Conservation (phyloP, 2,113 vertebrate genomes). For the Chionis minor region DNA sequence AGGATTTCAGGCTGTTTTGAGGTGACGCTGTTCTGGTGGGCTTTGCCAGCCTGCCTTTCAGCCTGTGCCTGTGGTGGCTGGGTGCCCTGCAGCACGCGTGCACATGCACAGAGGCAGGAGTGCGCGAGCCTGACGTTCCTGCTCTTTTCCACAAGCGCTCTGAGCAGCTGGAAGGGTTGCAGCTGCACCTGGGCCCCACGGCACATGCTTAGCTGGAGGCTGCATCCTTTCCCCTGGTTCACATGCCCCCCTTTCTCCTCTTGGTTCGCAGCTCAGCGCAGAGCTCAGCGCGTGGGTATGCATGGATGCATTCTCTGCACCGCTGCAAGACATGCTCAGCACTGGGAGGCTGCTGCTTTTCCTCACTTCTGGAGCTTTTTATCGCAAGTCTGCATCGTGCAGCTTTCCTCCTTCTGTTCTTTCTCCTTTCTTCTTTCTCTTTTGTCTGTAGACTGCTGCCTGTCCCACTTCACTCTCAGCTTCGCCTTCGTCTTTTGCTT, state of each 20-base stretch:
- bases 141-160: not conserved
- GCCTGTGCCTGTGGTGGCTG: not conserved
- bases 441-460: not conserved
- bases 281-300: fast-evolving
- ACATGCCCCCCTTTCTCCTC: not conserved
- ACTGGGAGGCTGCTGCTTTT: not conserved
- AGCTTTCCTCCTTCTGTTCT: slow-evolving; percentile 2
- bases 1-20: not conserved
- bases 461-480: not conserved
- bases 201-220: not conserved
- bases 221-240: not conserved
- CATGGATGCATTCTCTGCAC: slow-evolving; percentile 8
- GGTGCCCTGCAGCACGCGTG: not conserved
- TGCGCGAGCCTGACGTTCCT: fast-evolving
- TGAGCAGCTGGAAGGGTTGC: not conserved
- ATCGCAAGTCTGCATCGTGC: not conserved
- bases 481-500: not conserved
- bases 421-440: not conserved
- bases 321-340: not conserved
- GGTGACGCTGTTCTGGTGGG: not conserved
- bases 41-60: not conserved
- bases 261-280: not conserved
- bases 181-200: not conserved
- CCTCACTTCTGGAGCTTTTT: not conserved
- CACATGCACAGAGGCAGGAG: not conserved